Conservation (phyloP, 2,797 vertebrate species). For the Peromyscus melanophrys region DNA sequence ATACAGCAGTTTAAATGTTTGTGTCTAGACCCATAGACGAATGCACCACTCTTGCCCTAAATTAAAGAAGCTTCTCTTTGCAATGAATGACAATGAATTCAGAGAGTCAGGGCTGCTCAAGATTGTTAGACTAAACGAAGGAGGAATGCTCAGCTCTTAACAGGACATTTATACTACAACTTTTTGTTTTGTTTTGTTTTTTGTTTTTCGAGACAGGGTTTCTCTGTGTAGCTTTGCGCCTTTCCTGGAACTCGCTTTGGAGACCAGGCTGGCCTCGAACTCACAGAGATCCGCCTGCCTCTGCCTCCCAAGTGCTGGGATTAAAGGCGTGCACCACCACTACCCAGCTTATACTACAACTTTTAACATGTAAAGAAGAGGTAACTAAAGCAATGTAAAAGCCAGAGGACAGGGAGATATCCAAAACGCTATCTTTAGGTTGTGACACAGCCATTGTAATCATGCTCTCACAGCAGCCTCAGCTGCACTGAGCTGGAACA, state of each 20-base stretch:
- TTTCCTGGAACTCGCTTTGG: no score
- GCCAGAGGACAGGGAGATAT: not conserved
- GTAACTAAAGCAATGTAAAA: no score
- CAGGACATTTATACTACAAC: not conserved
- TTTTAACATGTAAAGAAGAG: not conserved
- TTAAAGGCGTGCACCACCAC: no score
- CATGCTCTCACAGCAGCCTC: not conserved
- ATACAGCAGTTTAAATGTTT: not conserved
- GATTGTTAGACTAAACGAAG: not conserved
- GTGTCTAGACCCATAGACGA: not conserved
- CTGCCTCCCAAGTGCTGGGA: no score
- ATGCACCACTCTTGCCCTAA: not conserved
- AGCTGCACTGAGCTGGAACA: not conserved
- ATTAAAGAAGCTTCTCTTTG: not conserved
- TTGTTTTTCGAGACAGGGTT: no score
- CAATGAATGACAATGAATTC: not conserved
- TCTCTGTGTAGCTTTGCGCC: no score
- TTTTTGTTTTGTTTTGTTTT: not conserved
- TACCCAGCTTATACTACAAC: no score
- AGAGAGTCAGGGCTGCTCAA: not conserved
- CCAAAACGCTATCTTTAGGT: not conserved
- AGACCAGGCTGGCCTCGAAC: no score
- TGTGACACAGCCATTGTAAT: no score
- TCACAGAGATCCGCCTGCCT: no score
- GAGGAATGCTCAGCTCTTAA: not conserved